Evolutionary conservation across 2,113 vertebrate genomes (phyloP), one percentile per base, ranked within the genome.

Genomic region (Prietella phreatophila): DNA sequence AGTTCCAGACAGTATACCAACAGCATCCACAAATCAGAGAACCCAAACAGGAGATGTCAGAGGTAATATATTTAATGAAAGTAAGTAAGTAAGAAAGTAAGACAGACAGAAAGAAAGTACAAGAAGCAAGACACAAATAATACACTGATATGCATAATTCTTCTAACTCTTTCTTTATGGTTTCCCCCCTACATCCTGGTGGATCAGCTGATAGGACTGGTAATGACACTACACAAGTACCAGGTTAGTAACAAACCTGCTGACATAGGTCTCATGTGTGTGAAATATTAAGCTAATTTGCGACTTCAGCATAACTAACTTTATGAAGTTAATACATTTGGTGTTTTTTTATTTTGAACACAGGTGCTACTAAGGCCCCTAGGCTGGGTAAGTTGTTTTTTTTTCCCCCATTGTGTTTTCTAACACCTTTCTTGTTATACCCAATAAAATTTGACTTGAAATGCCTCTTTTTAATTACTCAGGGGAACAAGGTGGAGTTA

Each of bases 401-500:
- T 9, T 27, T n/a, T n/a, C n/a, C 4, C 1, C 5, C 50, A 53
- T 0, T 55, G 5, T 20, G 19, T 65, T 65, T 55, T 88, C 14
- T 50, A n/a, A 58, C 6, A 39, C 15, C 30, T 60, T 55, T 88
- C 22, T 22, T 17, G 5, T 80, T 56, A 80, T 50, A 85, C 30
- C 14, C 2, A 58, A 27, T 58, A 82, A 56, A 33, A 17, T 5
- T 39, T 69, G 20, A 81, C 47, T 67, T 58, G 27, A 79, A 80
- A 82, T 58, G 47, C 10, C 50, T 91, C 1, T 25, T 86, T 83
- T 71, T 81, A 78, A 87, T 89, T 90, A 53, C 85, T 58, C 86
- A 81, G 88, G 88, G 22, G 93, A 89, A 87, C 76, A 88, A 67
- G 91, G 90, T 75, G 92, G 91, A 85, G 90, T 92, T 79, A 89